Evolutionary conservation across 2,797 vertebrate genomes (phyloP).

Genomic region (Lithobates pipiens): DNA sequence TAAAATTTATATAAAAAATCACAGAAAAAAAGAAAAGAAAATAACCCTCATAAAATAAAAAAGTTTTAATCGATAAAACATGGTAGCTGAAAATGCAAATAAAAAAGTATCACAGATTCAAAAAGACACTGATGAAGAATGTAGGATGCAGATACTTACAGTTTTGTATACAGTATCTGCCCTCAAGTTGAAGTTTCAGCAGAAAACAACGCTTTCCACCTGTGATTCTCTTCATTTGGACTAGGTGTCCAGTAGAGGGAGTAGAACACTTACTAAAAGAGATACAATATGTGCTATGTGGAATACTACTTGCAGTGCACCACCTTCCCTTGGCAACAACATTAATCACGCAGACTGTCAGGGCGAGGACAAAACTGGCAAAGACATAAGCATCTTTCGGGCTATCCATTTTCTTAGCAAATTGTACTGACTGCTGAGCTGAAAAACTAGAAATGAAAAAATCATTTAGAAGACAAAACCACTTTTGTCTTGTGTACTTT

Average conservation of each 20-base stretch:
- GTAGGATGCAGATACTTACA: too few relatives aligned
- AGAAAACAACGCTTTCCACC: not conserved
- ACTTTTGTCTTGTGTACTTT: not conserved
- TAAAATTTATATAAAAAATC: too few relatives aligned
- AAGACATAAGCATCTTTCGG: conserved; percentile 1
- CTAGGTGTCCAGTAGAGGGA: conserved; percentile 54
- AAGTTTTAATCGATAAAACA: too few relatives aligned
- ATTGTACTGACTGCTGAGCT: not conserved
- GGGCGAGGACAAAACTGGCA: not conserved
- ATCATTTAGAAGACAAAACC: not conserved
- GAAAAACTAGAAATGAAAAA: not conserved
- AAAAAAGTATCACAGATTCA: too few relatives aligned
- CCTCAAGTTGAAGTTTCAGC: not conserved
- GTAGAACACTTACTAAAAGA: conserved; percentile 24
- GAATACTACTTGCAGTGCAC: not conserved
- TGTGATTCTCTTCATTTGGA: not conserved
- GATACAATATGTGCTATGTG: not conserved
- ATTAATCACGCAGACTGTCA: not conserved
- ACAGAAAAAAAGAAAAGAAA: too few relatives aligned
- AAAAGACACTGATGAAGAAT: too few relatives aligned
- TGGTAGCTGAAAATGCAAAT: too few relatives aligned
- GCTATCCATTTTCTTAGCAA: conserved; percentile 6
- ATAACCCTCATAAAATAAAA: too few relatives aligned
- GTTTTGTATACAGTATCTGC: too few relatives aligned
- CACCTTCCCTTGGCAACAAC: not conserved